Conservation (phyloP, 2,888 invertebrate genomes). For the Oxyteleia sp. region DNA sequence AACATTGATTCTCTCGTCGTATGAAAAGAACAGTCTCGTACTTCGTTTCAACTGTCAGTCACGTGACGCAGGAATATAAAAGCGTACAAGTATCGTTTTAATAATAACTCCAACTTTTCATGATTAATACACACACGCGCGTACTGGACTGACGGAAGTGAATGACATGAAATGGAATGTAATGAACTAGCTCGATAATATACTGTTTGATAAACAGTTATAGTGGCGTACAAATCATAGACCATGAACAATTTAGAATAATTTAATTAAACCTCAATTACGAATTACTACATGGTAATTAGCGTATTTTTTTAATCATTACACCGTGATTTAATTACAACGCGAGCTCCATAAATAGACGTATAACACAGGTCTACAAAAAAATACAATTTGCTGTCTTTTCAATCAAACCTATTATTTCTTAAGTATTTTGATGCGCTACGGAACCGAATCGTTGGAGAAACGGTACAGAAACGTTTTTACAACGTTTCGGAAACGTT, state of each 20-base stretch:
- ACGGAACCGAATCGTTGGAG: no score
- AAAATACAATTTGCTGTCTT: no score
- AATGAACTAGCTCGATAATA: constrained; percentile 47
- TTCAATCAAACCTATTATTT: no score
- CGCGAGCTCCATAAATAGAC: no score
- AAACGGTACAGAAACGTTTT: no score
- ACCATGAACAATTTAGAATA: constrained; percentile 10
- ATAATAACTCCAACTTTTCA: constrained; percentile 59
- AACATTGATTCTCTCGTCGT: constrained; percentile 16
- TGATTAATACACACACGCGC: constrained; percentile 56
- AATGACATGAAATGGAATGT: constrained; percentile 62
- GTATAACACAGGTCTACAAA: no score
- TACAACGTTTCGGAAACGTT: no score
- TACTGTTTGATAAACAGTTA: constrained; percentile 43
- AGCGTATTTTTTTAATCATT: no score
- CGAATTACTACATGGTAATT: background rate
- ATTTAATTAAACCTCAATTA: constrained; percentile 27
- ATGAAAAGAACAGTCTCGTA: constrained; percentile 20
- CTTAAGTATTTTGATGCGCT: no score
- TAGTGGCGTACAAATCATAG: constrained; percentile 10
- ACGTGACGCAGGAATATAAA: constrained; percentile 35
- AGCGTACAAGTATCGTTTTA: constrained; percentile 51
- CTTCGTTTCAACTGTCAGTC: constrained; percentile 51
- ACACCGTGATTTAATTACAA: no score
- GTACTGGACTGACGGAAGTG: constrained; percentile 49